phyloP scores from a whole-genome alignment of 2,113 vertebrate species.

The Gasterosteus nipponicus region DNA sequence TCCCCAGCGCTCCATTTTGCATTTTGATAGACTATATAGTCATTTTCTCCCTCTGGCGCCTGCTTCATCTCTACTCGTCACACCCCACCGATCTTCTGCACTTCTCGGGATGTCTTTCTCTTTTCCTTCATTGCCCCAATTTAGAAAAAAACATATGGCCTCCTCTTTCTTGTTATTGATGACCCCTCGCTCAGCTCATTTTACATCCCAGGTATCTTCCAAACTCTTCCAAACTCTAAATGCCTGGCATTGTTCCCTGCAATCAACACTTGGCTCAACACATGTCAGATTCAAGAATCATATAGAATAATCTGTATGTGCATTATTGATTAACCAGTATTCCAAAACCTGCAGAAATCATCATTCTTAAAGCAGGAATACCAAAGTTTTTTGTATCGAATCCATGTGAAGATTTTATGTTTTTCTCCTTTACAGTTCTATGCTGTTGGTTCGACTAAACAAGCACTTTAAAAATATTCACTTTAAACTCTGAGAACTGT shows the following conservation, averaged over 20 bases:
- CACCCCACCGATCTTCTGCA: neutral
- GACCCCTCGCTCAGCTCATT: neutral
- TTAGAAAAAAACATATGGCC: neutral
- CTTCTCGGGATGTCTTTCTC: constrained; percentile 10
- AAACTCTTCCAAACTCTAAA: neutral
- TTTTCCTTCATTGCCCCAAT: constrained; percentile 2
- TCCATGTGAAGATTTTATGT: neutral
- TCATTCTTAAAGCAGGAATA: constrained; percentile 10
- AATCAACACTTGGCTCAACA: neutral
- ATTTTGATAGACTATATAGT: constrained; percentile 58
- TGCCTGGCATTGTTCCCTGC: neutral
- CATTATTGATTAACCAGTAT: neutral
- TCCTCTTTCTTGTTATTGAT: constrained; percentile 1
- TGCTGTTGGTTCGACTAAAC: neutral
- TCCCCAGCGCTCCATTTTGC: constrained; percentile 55
- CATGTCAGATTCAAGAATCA: neutral
- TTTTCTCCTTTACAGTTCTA: neutral
- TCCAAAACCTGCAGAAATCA: constrained; percentile 8
- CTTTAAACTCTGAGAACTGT: neutral
- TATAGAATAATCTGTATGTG: neutral
- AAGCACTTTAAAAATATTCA: neutral
- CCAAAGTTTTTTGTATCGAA: neutral
- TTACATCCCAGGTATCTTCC: neutral
- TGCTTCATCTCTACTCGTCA: constrained; percentile 27
- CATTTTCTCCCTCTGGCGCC: constrained; percentile 39